These are phyloP conservation scores for Synergus gifuensis DNA, from an alignment of 2,888 invertebrate species.

Conservation along the genomic window DNA sequence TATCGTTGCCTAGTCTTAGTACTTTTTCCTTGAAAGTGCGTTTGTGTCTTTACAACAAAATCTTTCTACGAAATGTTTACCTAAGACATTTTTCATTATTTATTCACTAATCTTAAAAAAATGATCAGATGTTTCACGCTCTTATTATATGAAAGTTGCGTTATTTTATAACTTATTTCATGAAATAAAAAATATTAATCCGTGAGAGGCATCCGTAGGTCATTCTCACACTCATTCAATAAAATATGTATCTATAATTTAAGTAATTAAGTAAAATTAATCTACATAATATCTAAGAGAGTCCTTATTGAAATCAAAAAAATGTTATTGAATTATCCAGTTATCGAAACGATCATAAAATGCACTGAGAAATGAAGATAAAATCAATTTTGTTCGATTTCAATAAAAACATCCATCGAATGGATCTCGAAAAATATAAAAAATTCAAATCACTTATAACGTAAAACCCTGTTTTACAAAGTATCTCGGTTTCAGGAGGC, in stretches of 20 bases:
- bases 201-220: neutral
- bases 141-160: neutral
- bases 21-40: neutral
- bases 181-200: neutral
- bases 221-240: neutral
- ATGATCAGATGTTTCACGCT: neutral
- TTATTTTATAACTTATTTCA: neutral
- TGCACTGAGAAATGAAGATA: neutral
- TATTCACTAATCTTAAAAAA: neutral
- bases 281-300: neutral
- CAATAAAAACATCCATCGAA: conserved; percentile 6
- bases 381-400: neutral
- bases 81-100: neutral
- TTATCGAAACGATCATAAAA: neutral
- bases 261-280: neutral
- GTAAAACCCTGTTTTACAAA: conserved; percentile 54
- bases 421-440: neutral
- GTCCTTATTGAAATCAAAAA: neutral
- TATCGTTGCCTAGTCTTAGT: neutral
- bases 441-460: conserved; percentile 41
- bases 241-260: neutral
- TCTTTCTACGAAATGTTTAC: neutral
- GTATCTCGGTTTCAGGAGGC: neutral
- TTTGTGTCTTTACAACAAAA: neutral
- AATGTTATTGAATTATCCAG: neutral